Percentiles rank a stretch among this genome's conserved stretches.
Evolutionary conservation across 2,888 invertebrate genomes (phyloP).

Genomic region (Charanyca ferruginea): DNA sequence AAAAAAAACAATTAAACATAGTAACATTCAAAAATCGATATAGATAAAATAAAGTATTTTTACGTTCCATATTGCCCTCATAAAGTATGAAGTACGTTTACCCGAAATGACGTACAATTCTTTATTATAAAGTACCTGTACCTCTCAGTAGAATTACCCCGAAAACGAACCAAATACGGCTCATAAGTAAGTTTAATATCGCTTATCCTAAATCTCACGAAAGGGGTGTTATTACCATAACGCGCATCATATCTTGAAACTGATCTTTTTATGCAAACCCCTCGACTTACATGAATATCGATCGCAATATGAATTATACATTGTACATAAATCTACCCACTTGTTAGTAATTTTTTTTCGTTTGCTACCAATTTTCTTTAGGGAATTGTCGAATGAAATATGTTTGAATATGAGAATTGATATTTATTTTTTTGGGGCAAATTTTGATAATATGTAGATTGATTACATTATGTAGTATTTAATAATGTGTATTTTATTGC

Average conservation of each 20-base stretch:
- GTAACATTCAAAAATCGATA: too few species aligned
- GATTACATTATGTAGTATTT: background rate
- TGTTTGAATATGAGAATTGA: conserved; percentile 16
- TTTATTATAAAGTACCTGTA: too few species aligned
- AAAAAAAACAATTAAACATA: too few species aligned
- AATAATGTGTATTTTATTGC: too few species aligned
- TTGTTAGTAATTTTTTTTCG: conserved; percentile 38
- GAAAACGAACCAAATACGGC: conserved; percentile 6
- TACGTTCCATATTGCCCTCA: too few species aligned
- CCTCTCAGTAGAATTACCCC: background rate
- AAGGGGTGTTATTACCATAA: conserved; percentile 54
- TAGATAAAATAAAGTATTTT: too few species aligned
- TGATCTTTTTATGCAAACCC: conserved; percentile 44
- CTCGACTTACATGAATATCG: conserved; percentile 69
- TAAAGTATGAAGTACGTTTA: too few species aligned
- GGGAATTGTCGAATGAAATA: conserved; percentile 19
- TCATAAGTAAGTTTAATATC: conserved; percentile 32
- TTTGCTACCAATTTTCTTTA: conserved; percentile 33
- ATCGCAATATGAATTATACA: conserved; percentile 64
- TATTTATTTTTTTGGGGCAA: conserved; percentile 1
- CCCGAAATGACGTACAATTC: too few species aligned
- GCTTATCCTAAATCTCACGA: conserved; percentile 41
- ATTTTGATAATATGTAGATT: background rate
- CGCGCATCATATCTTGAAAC: conserved; percentile 59
- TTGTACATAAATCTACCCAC: conserved; percentile 54